Conservation (phyloP, 2,797 vertebrate species). For the Melanotaenia parkinsoni region DNA sequence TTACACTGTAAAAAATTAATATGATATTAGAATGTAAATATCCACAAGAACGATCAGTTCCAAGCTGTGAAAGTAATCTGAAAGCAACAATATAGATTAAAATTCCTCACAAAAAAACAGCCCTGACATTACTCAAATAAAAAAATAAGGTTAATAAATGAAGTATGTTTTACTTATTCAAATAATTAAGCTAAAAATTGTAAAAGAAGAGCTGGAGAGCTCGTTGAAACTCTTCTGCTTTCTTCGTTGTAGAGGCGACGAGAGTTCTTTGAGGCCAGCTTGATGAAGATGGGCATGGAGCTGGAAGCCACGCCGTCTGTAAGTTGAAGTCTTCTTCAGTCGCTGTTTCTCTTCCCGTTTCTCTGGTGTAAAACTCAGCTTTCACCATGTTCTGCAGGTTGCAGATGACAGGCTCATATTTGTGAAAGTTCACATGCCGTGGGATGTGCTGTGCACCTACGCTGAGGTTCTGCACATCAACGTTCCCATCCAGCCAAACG, state of each 20-base stretch:
- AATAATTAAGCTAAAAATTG: not conserved
- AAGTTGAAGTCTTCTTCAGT: constrained; percentile 59
- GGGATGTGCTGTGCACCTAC: constrained; percentile 89
- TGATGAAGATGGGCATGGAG: constrained; percentile 90
- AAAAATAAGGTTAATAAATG: too few relatives aligned
- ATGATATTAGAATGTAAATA: not conserved
- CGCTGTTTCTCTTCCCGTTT: rapidly evolving
- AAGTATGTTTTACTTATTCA: not conserved
- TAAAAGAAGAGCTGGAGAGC: not conserved
- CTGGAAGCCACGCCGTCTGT: constrained; percentile 91
- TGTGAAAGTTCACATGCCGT: constrained; percentile 92
- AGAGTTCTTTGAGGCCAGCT: constrained; percentile 88
- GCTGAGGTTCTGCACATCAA: constrained; percentile 93
- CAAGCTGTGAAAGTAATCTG: not conserved
- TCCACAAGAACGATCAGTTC: not conserved
- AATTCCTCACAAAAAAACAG: too few relatives aligned
- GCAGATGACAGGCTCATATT: constrained; percentile 86
- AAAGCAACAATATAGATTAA: not conserved
- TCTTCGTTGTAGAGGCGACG: constrained; percentile 84
- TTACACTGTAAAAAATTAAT: not conserved
- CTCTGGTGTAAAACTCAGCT: not conserved
- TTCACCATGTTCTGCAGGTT: constrained; percentile 75
- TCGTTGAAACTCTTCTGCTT: not conserved
- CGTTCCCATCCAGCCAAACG: constrained; percentile 87
- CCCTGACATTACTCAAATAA: not conserved